Evolutionary conservation across 2,113 vertebrate species (phyloP).

Genomic region (Arizona elegans): DNA sequence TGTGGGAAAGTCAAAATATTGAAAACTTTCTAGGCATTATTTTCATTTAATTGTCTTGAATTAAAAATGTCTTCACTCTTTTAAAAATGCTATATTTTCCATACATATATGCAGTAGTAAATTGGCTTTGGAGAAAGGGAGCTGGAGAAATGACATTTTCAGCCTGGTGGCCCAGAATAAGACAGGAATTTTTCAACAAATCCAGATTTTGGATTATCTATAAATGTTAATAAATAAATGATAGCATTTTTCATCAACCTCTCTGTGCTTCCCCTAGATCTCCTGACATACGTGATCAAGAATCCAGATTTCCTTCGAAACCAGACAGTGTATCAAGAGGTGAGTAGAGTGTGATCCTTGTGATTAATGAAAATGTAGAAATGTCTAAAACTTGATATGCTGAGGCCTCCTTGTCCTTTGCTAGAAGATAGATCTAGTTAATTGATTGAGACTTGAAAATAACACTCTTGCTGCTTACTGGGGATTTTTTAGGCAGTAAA

Average conservation of each 20-base stretch:
- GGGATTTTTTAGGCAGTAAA: background rate
- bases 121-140: background rate
- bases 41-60: background rate
- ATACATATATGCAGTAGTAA: background rate
- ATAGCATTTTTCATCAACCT: background rate
- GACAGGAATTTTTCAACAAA: background rate
- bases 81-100: background rate
- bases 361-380: background rate
- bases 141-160: background rate
- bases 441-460: background rate
- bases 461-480: background rate
- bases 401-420: background rate
- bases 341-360: background rate
- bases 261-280: background rate
- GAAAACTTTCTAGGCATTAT: background rate
- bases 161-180: background rate
- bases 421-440: background rate
- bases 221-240: background rate
- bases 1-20: background rate
- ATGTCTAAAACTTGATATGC: background rate
- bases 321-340: background rate
- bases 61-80: background rate
- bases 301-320: fast-evolving
- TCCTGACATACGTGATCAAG: background rate
- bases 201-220: background rate